phyloP scores from a whole-genome alignment of 2,113 vertebrate species.

The Labeo rohita region DNA sequence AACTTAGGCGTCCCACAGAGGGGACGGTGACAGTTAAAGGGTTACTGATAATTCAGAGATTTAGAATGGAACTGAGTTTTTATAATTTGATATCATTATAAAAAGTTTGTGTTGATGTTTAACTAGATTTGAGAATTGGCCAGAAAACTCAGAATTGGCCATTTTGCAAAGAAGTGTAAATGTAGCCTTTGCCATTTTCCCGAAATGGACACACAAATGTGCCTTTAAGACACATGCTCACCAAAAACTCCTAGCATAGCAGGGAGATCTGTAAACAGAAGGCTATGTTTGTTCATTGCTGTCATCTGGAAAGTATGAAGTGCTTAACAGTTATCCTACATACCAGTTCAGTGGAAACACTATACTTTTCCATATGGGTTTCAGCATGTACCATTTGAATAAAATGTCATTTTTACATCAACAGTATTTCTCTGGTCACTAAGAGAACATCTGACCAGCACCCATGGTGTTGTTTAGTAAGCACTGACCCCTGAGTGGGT shows the following conservation, averaged over 20 bases:
- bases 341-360: neutral
- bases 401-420: neutral
- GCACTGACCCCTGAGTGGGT: slow-evolving; percentile 15
- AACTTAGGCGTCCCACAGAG: too few relatives aligned
- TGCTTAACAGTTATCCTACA: neutral
- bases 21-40: too few relatives aligned
- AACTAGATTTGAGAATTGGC: neutral
- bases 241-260: neutral
- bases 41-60: neutral
- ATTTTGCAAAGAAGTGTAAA: neutral
- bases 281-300: neutral
- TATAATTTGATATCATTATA: neutral
- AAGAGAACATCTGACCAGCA: neutral
- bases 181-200: neutral
- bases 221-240: neutral
- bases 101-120: neutral
- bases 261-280: neutral
- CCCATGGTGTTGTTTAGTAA: neutral
- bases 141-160: neutral
- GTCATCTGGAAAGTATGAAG: slow-evolving; percentile 36
- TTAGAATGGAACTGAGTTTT: neutral
- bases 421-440: neutral
- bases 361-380: slow-evolving; percentile 13
- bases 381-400: slow-evolving; percentile 10
- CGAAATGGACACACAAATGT: neutral